Evolutionary conservation across 2,888 invertebrate species (phyloP).

Genomic region (Candidula unifasciata): DNA sequence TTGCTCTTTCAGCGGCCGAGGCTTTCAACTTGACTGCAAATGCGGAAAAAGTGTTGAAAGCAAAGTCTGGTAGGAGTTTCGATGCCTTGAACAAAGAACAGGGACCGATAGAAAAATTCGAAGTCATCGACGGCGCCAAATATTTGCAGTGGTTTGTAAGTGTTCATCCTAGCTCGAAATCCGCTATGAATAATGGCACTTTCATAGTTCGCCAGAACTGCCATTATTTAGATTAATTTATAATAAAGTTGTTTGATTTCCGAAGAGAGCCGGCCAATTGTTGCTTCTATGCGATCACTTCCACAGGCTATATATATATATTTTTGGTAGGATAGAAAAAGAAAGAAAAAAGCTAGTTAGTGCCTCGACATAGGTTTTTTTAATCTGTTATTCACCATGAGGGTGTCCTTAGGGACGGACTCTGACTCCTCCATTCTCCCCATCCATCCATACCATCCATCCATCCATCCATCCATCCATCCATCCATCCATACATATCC

Average conservation of each 20-base stretch:
- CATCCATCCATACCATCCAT: no score
- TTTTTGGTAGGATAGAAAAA: no score
- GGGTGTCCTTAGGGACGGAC: no score
- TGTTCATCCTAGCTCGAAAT: conserved; percentile 49
- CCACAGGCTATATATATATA: neutral
- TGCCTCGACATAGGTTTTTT: no score
- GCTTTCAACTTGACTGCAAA: conserved; percentile 52
- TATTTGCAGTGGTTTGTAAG: conserved; percentile 47
- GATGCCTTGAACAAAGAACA: conserved; percentile 19
- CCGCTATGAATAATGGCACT: conserved; percentile 3
- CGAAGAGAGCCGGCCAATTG: neutral
- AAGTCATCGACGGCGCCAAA: conserved; percentile 49
- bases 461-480: no score
- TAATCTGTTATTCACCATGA: no score
- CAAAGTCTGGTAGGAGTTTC: conserved; percentile 52
- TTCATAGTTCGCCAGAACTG: neutral
- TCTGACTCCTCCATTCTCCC: no score
- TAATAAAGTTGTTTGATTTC: conserved; percentile 22
- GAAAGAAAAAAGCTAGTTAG: no score
- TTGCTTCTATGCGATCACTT: neutral
- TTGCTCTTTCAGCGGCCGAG: conserved; percentile 30
- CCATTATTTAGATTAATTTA: conserved; percentile 45
- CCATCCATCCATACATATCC: no score
- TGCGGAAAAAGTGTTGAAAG: conserved; percentile 56
- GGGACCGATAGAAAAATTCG: neutral